These are phyloP conservation scores for Oeneis ivallda DNA, from an alignment of 2,888 invertebrate species.

Conservation along the genomic window DNA sequence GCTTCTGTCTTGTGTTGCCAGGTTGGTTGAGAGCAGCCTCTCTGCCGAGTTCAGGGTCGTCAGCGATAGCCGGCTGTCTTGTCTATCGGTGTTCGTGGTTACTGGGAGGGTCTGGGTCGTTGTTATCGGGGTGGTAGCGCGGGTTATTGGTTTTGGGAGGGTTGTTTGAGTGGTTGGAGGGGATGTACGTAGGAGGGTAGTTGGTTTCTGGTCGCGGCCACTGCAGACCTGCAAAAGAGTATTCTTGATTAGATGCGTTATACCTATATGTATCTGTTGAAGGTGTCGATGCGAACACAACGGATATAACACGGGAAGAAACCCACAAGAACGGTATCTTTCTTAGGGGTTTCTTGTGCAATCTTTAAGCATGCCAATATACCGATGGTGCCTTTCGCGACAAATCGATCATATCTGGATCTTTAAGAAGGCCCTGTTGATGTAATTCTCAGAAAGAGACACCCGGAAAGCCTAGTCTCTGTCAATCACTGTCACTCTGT, in stretches of 20 bases:
- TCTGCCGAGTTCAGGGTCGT: slow-evolving; percentile 60
- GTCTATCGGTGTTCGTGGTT: slow-evolving; percentile 51
- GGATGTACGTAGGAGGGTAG: slow-evolving; percentile 63
- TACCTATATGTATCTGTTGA: not conserved
- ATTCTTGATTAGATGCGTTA: not conserved
- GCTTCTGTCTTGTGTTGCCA: slow-evolving; percentile 50
- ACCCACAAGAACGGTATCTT: too few relatives aligned
- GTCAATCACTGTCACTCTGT: too few relatives aligned
- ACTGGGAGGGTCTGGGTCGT: slow-evolving; percentile 52
- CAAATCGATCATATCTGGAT: too few relatives aligned
- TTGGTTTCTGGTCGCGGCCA: slow-evolving; percentile 74
- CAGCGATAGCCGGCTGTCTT: slow-evolving; percentile 58
- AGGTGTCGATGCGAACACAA: too few relatives aligned
- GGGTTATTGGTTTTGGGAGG: slow-evolving; percentile 57
- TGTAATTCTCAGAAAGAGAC: too few relatives aligned
- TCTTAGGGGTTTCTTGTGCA: too few relatives aligned
- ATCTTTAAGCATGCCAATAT: too few relatives aligned
- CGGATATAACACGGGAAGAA: too few relatives aligned
- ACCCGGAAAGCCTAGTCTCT: too few relatives aligned
- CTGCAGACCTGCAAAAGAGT: slow-evolving; percentile 67
- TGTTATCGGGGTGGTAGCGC: slow-evolving; percentile 61
- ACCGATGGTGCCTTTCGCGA: too few relatives aligned
- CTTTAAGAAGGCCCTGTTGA: too few relatives aligned
- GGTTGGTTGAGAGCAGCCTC: slow-evolving; percentile 50
- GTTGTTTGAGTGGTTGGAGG: slow-evolving; percentile 61